A percentile compares a stretch with the other conserved stretches of the same genome.
Evolutionary conservation across 2,113 vertebrate species (phyloP).

Genomic region (Cavia aperea): DNA sequence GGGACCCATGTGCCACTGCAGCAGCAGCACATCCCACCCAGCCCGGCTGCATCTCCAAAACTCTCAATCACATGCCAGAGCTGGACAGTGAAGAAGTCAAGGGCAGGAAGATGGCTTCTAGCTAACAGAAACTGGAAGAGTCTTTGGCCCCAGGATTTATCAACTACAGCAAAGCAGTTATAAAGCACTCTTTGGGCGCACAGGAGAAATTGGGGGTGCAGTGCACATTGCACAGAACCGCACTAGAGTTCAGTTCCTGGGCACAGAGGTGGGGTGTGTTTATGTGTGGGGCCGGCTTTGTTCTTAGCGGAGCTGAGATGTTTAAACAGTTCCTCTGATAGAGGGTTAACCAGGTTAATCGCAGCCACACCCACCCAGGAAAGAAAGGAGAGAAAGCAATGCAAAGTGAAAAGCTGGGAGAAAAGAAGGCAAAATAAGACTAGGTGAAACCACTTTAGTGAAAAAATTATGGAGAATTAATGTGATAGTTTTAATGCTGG

Average conservation of each 20-base stretch:
- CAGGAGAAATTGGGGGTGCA: not conserved
- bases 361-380: not conserved
- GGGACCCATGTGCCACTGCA: not conserved
- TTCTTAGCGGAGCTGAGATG: not conserved
- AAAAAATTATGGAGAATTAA: not conserved
- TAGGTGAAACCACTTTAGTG: not conserved
- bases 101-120: not conserved
- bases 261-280: not conserved
- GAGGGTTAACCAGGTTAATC: not conserved
- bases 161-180: not conserved
- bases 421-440: not conserved
- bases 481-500: not conserved
- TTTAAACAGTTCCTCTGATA: not conserved
- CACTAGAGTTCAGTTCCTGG: not conserved
- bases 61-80: not conserved
- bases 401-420: not conserved
- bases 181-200: not conserved
- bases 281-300: not conserved
- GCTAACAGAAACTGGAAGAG: not conserved
- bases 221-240: not conserved
- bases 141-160: not conserved
- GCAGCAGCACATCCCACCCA: rapidly evolving
- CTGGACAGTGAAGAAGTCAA: not conserved
- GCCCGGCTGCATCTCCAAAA: not conserved
- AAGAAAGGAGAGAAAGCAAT: not conserved